Evolutionary conservation across 2,113 vertebrate genomes (phyloP), one percentile per base, ranked within the genome.

Genomic region (Polypterus bichir): DNA sequence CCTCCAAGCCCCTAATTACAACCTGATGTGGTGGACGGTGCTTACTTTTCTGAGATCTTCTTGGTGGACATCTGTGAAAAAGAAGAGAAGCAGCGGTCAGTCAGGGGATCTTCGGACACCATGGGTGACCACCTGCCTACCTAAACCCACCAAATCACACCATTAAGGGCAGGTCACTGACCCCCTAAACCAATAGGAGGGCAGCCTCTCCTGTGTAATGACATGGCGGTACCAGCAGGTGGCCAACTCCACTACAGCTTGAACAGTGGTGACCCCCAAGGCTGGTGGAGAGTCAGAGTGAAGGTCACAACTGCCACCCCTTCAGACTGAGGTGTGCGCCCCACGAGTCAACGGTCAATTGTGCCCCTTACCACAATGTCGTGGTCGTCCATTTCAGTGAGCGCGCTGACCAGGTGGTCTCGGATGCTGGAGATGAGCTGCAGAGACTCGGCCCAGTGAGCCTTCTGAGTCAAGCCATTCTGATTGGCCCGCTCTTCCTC

Each of bases 401-500:
- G 88, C 56, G 69, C 69, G 69, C 83, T 88, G 79, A 98, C 95
- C 74, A 98, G 77, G 67, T 77, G 68, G 48, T 80, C 79, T 47
- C 92, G 89, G 46, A 92, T 88, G 47, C 76, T 65, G 3, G 81
- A 68, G 10, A 98, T 87, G 59, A 81, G 89, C 49, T 73, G 71
- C 68, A 91, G 51, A 0, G 90, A 84, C 64, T 94, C 85, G 0
- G 69, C 73, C 95, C 95, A 98, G 83, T 97, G 92, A 7, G 73
- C 87, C 45, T 59, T 77, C 81, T 98, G 93, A 0, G 92, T 97
- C 62, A 97, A 82, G 73, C 97, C 90, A 55, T 90, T 92, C 85
- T 97, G 90, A 67, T 96, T 91, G 0, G 79, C 87, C 7, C 89
- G 75, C 73, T 98, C 93, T 74, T 97, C 91, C 72, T 98, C 92